Evolutionary conservation across 2,888 invertebrate genomes (phyloP), one percentile per base, ranked within the genome.

Genomic region (Cecidostiba fungosa): DNA sequence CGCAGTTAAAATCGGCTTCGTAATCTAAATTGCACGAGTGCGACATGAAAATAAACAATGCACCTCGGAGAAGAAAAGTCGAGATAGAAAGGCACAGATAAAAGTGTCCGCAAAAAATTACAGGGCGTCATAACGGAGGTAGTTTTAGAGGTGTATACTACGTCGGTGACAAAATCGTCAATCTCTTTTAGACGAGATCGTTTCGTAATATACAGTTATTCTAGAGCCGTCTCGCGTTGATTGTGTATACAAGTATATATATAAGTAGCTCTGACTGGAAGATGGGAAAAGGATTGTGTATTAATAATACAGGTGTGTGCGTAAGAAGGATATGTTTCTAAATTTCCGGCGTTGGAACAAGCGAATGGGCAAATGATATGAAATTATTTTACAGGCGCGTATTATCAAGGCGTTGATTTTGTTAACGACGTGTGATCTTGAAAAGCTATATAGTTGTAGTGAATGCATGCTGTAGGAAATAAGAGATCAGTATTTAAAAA

Each of bases 1-100:
- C 70, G 78, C 82, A 78, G 85, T 79, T 82, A 82, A 85, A 82
- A 74, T 82, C 70, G 82, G 59, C 82, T 82, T 82, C 70, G 82
- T 82, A 82, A 85, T 85, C 82, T 74, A 59, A 85, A 74, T 79
- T 78, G 74, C 59, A 8, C 72, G 73, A 69, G 32, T 39, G 83
- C 43, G 59, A 66, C 62, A 29, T 29, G 77, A 72, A 85, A 73
- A 81, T 85, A 81, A 81, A 77, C 70, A 85, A 85, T 77, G 70
- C 77, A 6, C 47, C 43, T 14, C 19, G 54, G 16, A n/a, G 29
- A 12, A 59, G 29, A 54, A 80, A 80, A 81, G 76, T 59, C 43
- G 74, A 66, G 47, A 81, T 80, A 50, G 59, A 81, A 77, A 72
- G 69, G 70, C 12, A n/a, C 16, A 36, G 74, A 79, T 84, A 84